Base-by-base conservation (phyloP, 1,140 invertebrate species). In the Drosophila bifasciata region DNA sequence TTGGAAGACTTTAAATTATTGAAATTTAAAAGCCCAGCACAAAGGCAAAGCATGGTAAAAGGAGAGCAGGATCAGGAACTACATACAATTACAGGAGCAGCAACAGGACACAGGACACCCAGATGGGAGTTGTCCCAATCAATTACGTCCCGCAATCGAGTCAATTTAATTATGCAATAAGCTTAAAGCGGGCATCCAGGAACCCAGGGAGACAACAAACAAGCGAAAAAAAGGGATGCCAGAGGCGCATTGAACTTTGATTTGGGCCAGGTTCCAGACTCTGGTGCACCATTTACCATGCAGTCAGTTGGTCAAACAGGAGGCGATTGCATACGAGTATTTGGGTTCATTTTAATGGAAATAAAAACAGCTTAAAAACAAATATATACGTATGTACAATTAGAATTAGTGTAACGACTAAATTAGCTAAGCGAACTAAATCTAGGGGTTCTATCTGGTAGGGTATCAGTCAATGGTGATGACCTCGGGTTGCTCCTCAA, bases 151-250 rank as follows among this genome's bases (percentile, higher is more conserved):
- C 40, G 43, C 59, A 62, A 66, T 50, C 53, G 69, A 48, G 45
- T n/a, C 62, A 6, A 15, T 49, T 86, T 88, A 86, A 86, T 81
- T 88, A 88, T 86, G 64, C 68, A 83, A 52, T 58, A 50, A 53
- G 76, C 76, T 36, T 79, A 64, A 58, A 49, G 39, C 50, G 68
- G 69, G 46, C 55, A 51, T 43, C 58, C 68, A 56, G 72, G 56
- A 53, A 64, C 17, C 19, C 19, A 45, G 59, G 44, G 61, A 21
- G 25, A 21, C 17, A n/a, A 5, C 23, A 39, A 25, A 13, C 13
- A 48, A 9, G 4, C 23, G 19, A 23, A 1, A 15, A 15, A 19
- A 49, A n/a, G 15, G 23, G n/a, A 49, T 9, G 23, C n/a, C 23
- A 5, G 8, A 15, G 9, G 80, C 60, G 43, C 81, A 85, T 78